These are phyloP conservation scores for Microtus richardsoni DNA, from an alignment of 2,113 vertebrate genomes.

Conservation along the genomic window DNA sequence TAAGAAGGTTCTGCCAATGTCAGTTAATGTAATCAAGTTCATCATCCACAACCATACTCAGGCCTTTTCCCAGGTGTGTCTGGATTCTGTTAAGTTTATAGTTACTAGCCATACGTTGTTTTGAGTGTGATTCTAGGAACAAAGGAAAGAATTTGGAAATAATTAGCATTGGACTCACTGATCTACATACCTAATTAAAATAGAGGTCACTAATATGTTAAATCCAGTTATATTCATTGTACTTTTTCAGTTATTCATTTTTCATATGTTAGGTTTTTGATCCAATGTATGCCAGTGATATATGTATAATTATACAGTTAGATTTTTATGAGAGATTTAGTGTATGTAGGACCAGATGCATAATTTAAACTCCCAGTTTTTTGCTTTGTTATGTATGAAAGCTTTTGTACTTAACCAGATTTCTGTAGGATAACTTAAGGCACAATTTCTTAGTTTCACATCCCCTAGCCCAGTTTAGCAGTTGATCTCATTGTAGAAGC, in stretches of 20 bases:
- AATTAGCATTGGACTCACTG: not conserved
- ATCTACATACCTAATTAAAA: slow-evolving; percentile 33
- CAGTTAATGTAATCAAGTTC: not conserved
- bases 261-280: slow-evolving; percentile 15
- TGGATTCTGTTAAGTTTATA: not conserved
- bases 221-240: not conserved
- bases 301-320: not conserved
- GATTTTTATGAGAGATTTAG: slow-evolving; percentile 1
- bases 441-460: not conserved
- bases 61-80: not conserved
- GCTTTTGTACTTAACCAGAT: slow-evolving; percentile 28
- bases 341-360: not conserved
- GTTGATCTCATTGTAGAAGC: slow-evolving; percentile 33
- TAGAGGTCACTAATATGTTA: slow-evolving; percentile 12
- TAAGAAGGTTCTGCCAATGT: not conserved
- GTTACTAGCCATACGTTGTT: not conserved
- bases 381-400: slow-evolving; percentile 42
- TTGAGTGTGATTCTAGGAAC: not conserved
- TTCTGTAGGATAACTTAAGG: slow-evolving; percentile 48
- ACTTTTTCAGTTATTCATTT: slow-evolving; percentile 39
- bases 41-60: not conserved
- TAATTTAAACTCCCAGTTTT: slow-evolving; percentile 41
- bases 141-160: slow-evolving; percentile 12
- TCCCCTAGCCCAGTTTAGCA: slow-evolving; percentile 3
- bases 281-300: slow-evolving; percentile 16